A percentile compares a stretch with the other conserved stretches of the same genome.
phyloP scores from a whole-genome alignment of 23 tunicate genomes.

The Halocynthia aurantium region DNA sequence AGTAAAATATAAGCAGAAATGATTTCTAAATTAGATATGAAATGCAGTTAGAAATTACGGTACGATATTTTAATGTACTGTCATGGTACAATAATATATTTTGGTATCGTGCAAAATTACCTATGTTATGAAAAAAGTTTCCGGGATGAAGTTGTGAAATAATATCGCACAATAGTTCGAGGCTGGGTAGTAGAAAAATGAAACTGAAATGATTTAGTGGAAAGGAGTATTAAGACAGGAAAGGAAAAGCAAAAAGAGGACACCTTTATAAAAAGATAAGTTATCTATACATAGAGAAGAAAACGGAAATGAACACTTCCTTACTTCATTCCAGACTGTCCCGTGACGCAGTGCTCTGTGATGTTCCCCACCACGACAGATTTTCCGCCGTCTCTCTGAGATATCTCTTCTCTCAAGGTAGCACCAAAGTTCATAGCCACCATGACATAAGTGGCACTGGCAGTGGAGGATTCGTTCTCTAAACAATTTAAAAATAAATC shows the following conservation, averaged over 20 bases:
- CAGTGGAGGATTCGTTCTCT: not conserved
- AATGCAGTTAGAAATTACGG: too few species aligned
- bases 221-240: not conserved
- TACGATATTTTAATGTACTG: too few species aligned
- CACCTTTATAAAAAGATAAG: too few species aligned
- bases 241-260: not conserved
- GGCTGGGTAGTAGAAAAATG: too few species aligned
- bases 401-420: constrained; percentile 27
- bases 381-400: constrained; percentile 8
- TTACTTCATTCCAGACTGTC: constrained; percentile 28
- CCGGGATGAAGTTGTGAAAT: too few species aligned
- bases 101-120: too few species aligned
- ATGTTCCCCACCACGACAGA: constrained; percentile 10
- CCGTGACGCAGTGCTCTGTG: constrained; percentile 21
- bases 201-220: not conserved
- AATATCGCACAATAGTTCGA: too few species aligned
- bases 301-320: not conserved
- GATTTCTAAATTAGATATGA: too few species aligned
- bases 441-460: constrained; percentile 50
- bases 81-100: too few species aligned
- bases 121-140: too few species aligned
- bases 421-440: constrained; percentile 73
- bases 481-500: too few species aligned
- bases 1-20: too few species aligned
- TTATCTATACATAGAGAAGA: not conserved